phyloP scores from a whole-genome alignment of 1,140 invertebrate genomes.

The Microplitis mediator region DNA sequence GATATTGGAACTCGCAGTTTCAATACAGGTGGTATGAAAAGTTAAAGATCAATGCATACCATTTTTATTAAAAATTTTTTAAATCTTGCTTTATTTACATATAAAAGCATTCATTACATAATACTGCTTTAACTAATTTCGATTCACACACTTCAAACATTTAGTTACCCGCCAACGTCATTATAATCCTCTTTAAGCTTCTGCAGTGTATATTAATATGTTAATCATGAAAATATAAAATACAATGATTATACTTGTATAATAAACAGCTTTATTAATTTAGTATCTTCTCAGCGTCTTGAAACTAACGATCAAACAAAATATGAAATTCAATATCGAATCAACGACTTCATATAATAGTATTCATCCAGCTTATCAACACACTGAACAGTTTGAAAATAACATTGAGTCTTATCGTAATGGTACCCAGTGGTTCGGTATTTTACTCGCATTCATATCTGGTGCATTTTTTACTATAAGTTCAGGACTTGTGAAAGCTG shows the following conservation, averaged over 20 bases:
- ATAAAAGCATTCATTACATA: too few species aligned
- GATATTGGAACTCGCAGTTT: too few species aligned
- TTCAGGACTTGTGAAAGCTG: slow-evolving; percentile 60
- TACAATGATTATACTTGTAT: not conserved
- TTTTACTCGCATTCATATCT: slow-evolving; percentile 61
- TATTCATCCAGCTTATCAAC: slow-evolving; percentile 53
- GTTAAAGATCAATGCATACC: too few species aligned
- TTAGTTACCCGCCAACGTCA: not conserved
- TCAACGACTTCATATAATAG: slow-evolving; percentile 53
- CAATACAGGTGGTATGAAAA: too few species aligned
- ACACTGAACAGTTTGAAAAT: slow-evolving; percentile 54
- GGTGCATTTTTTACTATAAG: slow-evolving; percentile 63
- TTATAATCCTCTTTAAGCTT: slow-evolving; percentile 42
- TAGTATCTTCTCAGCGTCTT: slow-evolving; percentile 30
- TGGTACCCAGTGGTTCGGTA: slow-evolving; percentile 58
- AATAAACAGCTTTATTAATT: slow-evolving; percentile 3
- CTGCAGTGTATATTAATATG: slow-evolving; percentile 39
- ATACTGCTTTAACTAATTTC: too few species aligned
- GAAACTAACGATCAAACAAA: slow-evolving; percentile 1
- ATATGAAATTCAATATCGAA: slow-evolving; percentile 55
- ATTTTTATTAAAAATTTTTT: too few species aligned
- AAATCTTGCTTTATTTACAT: too few species aligned
- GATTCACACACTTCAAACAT: too few species aligned
- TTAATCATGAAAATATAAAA: slow-evolving; percentile 32
- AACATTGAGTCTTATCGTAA: slow-evolving; percentile 53